Base-by-base conservation (phyloP, 2,797 vertebrate genomes). In the Hirundo rustica region DNA sequence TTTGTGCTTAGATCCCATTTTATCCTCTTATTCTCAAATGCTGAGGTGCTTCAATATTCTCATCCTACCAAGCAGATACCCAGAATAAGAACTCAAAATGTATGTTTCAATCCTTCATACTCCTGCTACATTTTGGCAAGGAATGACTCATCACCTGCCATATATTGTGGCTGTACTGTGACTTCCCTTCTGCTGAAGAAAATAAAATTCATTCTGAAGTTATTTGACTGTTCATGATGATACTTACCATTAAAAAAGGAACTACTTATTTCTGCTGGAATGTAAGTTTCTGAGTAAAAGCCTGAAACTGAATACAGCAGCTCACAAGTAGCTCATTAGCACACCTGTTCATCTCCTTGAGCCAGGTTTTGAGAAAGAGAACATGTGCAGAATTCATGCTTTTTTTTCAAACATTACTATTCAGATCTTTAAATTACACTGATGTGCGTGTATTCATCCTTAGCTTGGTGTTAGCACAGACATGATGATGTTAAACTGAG, bases 161-260 rank as follows among this genome's bases (percentile, higher is more conserved):
- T 5, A 6, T 22, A 57, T 13, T 4, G 0, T 13, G n/a, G 47
- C 61, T 65, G 13, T 6, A 61, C 7, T 17, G 29, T 6, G 0
- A 26, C 10, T 78, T 74, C 25, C 55, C 74, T 73, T 83, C 60
- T 42, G 7, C 19, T n/a, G 42, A 72, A 55, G 34, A 67, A 80
- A 84, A 81, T 4, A 60, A 64, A 80, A 64, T 3, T 26, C 1
- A 71, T 61, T 66, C 58, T 27, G 1, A 72, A 85, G 17, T 77
- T 65, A 83, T 48, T 19, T 64, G 9, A 77, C 34, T 45, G 13
- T 17, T 65, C 13, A 44, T 38, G 40, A 50, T 20, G 7, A 32
- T 4, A 70, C 8, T 15, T 21, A 10, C 26, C 10, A 27, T 75
- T 84, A 42, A 38, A 88, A 76, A 66, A 32, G 1, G 15, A 80